Evolutionary conservation across 2,113 vertebrate genomes (phyloP).

Genomic region (Astur gentilis): DNA sequence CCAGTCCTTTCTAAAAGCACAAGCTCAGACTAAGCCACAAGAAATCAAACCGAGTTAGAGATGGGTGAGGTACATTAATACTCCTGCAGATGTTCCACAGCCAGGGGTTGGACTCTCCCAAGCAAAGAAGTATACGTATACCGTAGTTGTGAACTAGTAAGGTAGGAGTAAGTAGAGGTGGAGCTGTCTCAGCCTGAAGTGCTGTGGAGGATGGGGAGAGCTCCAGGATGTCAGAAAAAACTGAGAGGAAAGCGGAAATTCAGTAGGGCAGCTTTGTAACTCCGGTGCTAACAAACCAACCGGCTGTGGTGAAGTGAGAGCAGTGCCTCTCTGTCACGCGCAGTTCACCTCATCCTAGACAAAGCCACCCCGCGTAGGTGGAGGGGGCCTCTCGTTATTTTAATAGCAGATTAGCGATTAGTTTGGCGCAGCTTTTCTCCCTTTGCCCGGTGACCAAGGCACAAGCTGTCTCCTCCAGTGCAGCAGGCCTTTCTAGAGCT

Average conservation of each 20-base stretch:
- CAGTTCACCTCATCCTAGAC: background rate
- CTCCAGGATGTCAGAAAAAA: background rate
- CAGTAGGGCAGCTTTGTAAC: background rate
- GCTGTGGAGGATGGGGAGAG: background rate
- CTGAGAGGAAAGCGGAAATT: background rate
- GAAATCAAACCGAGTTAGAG: background rate
- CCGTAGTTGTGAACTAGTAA: background rate
- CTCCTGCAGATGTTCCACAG: background rate
- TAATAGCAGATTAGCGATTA: rapidly evolving
- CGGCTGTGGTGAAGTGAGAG: rapidly evolving
- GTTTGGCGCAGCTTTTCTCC: background rate
- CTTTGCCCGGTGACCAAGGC: background rate
- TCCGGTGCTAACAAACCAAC: rapidly evolving
- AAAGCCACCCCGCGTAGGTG: rapidly evolving
- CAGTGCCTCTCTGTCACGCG: rapidly evolving
- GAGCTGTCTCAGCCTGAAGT: background rate
- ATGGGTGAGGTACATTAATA: rapidly evolving
- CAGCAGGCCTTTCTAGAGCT: background rate
- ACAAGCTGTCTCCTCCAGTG: background rate
- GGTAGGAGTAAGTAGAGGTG: background rate
- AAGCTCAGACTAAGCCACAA: background rate
- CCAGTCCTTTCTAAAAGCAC: background rate
- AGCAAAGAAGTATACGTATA: rapidly evolving
- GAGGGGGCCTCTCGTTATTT: background rate
- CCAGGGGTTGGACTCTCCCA: background rate